phyloP scores from a whole-genome alignment of 1,140 invertebrate genomes.

The Zophobas morio region DNA sequence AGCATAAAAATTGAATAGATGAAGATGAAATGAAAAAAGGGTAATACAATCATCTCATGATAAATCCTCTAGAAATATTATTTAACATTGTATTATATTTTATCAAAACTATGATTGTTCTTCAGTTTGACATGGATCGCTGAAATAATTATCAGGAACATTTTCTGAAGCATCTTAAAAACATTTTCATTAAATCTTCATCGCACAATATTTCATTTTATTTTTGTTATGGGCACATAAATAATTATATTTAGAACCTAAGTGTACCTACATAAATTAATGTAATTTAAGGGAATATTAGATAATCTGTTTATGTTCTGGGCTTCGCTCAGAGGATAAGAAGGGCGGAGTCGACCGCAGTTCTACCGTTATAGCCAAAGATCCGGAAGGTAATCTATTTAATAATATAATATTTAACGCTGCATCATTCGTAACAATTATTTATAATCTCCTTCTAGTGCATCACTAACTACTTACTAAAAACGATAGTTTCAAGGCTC shows the following conservation, averaged over 20 bases:
- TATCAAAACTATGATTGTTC: no score
- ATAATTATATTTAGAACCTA: slow-evolving; percentile 29
- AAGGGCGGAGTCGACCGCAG: slow-evolving; percentile 92
- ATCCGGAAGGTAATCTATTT: slow-evolving; percentile 84
- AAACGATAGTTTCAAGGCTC: neutral
- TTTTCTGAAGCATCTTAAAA: slow-evolving; percentile 44
- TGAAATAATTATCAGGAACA: neutral
- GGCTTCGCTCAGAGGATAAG: slow-evolving; percentile 82
- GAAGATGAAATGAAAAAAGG: no score
- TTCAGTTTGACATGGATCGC: no score
- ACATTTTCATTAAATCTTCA: slow-evolving; percentile 37
- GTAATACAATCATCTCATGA: no score
- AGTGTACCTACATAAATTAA: slow-evolving; percentile 42
- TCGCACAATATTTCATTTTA: slow-evolving; percentile 44
- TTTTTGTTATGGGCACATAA: slow-evolving; percentile 37
- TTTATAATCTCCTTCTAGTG: neutral
- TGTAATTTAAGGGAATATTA: slow-evolving; percentile 51
- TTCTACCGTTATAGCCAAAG: slow-evolving; percentile 94
- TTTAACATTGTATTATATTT: no score
- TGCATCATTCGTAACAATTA: slow-evolving; percentile 51
- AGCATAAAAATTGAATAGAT: no score
- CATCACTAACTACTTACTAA: neutral
- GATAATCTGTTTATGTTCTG: slow-evolving; percentile 68
- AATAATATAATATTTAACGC: slow-evolving; percentile 48
- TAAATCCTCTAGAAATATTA: no score